Evolutionary conservation across 2,888 invertebrate genomes (phyloP).

Genomic region (Tinea pellionella): DNA sequence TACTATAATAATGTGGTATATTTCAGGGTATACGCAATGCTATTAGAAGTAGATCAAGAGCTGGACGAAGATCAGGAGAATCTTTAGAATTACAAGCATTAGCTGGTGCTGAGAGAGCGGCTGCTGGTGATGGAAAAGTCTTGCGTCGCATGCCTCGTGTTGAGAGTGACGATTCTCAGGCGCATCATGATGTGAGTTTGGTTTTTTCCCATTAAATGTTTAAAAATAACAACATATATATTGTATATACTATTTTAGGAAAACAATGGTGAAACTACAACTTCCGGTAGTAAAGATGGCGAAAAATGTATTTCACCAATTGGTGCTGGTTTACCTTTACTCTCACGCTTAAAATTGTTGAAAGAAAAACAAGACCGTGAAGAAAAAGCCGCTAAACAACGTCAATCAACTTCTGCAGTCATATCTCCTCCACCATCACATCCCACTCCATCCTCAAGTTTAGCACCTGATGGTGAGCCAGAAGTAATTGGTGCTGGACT

Average conservation of each 20-base stretch:
- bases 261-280: constrained; percentile 55
- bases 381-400: constrained; percentile 61
- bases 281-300: constrained; percentile 58
- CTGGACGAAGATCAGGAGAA: constrained; percentile 69
- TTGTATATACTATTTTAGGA: constrained; percentile 19
- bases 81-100: constrained; percentile 70
- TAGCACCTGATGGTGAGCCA: constrained; percentile 66
- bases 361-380: constrained; percentile 83
- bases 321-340: constrained; percentile 85
- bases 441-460: constrained; percentile 72
- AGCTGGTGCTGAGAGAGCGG: constrained; percentile 45
- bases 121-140: constrained; percentile 59
- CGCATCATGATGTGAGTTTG: constrained; percentile 38
- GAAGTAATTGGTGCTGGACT: constrained; percentile 78
- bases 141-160: constrained; percentile 81
- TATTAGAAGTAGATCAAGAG: constrained; percentile 66
- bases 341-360: constrained; percentile 81
- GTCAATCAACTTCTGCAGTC: constrained; percentile 45
- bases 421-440: constrained; percentile 57
- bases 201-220: constrained; percentile 7
- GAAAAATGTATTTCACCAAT: constrained; percentile 78
- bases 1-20: background rate
- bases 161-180: constrained; percentile 76
- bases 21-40: constrained; percentile 70
- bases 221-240: too few relatives aligned